These are phyloP conservation scores for Dicaeum eximium DNA, from an alignment of 2,113 vertebrate species.

Conservation along the genomic window DNA sequence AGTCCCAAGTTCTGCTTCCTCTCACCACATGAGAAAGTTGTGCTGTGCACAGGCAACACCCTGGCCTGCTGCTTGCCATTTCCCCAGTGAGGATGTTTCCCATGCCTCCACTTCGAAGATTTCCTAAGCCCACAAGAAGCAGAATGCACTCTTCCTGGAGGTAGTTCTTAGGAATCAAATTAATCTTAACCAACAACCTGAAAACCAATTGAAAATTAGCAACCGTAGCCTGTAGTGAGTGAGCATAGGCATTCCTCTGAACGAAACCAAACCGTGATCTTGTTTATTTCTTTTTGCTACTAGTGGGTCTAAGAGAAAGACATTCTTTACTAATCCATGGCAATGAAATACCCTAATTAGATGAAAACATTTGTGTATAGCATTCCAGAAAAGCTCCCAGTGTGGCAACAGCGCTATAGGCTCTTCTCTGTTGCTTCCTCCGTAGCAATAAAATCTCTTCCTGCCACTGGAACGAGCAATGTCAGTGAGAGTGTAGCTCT, in stretches of 20 bases:
- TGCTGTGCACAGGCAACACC: fast-evolving
- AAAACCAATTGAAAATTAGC: neutral
- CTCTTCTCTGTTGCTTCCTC: neutral
- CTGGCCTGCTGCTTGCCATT: neutral
- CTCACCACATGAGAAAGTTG: fast-evolving
- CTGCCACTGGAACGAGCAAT: neutral
- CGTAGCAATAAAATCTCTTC: neutral
- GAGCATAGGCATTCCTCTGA: neutral
- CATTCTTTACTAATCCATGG: neutral
- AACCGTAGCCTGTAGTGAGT: fast-evolving
- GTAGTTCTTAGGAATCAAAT: neutral
- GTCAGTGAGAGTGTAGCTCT: neutral
- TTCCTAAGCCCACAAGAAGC: neutral
- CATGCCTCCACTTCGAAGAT: neutral
- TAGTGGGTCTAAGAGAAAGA: neutral
- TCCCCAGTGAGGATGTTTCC: neutral
- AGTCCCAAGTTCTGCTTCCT: neutral
- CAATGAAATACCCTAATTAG: neutral
- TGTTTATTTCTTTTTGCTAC: neutral
- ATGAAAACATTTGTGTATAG: neutral
- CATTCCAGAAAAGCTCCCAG: neutral
- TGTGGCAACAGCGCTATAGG: fast-evolving
- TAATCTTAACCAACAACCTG: neutral
- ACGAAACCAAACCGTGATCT: neutral
- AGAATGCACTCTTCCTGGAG: neutral